A percentile compares a stretch with the other conserved stretches of the same genome.
phyloP scores from a whole-genome alignment of 2,797 vertebrate genomes.

The Gymnocypris eckloni region DNA sequence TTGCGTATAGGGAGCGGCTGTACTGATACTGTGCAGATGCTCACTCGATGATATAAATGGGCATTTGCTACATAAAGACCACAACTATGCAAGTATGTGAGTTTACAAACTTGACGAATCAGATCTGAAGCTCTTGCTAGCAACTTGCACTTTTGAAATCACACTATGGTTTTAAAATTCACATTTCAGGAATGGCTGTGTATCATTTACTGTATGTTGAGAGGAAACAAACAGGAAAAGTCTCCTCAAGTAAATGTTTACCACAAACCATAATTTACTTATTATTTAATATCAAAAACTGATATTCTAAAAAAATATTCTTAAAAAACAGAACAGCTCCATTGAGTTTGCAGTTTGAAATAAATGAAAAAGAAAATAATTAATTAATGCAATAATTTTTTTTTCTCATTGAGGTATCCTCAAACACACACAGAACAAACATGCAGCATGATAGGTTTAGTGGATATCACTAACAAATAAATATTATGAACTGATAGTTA shows the following conservation, averaged over 20 bases:
- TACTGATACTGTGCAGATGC: too few relatives aligned
- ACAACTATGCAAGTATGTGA: too few relatives aligned
- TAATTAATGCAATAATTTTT: too few relatives aligned
- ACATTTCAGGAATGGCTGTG: neutral
- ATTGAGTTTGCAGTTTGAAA: neutral
- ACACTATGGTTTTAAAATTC: neutral
- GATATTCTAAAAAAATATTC: neutral
- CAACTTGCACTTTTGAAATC: neutral
- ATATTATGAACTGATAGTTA: neutral
- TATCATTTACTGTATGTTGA: neutral
- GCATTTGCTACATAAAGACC: neutral
- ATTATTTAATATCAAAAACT: slow-evolving; percentile 6
- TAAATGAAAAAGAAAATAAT: neutral
- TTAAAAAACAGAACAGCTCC: neutral
- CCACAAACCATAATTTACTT: neutral
- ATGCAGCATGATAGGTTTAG: neutral
- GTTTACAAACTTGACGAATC: too few relatives aligned
- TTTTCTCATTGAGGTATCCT: too few relatives aligned
- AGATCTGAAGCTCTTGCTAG: neutral
- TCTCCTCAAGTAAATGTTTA: neutral
- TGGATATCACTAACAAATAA: neutral
- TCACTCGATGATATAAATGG: too few relatives aligned
- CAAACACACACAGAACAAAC: neutral
- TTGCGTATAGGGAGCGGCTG: too few relatives aligned
- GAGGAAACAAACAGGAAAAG: too few relatives aligned